Base-by-base conservation (phyloP, 2,888 invertebrate genomes). In the Drosophila fungiperda region DNA sequence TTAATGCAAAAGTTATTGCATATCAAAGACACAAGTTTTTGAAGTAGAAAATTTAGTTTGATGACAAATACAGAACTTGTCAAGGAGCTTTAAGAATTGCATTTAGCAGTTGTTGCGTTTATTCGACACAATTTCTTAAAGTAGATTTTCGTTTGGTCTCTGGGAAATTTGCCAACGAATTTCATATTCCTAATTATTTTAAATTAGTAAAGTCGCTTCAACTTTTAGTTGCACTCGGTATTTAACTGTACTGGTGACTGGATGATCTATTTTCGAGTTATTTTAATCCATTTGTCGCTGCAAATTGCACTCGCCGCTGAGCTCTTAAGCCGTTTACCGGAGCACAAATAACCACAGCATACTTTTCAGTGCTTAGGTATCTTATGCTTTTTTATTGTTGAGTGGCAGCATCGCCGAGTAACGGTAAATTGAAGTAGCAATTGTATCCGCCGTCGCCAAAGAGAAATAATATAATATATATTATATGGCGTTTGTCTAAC, bases 291-390 rank as follows among this genome's bases (percentile, higher is more conserved):
- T 61, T 82, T 73, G 68, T 63, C 40, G 52, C 68, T 45, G 69
- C 64, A 90, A 86, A 77, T 75, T 83, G 80, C 83, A 80, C 59
- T 82, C 72, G 42, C 48, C 55, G 69, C 52, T 68, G 58, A 74
- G 75, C 73, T 53, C 66, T 69, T 83, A 86, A 85, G 75, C 89
- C 60, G 72, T 72, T 85, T 77, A 86, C 69, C 58, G 38, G 38
- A 54, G 66, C 52, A 52, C 55, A 59, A 49, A 65, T 65, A 64
- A 67, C 35, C 52, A 58, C 84, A 67, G 73, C 70, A 74, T 57
- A 71, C 66, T 85, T 69, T 71, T 53, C 29, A 70, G 73, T 60
- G 77, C 23, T 6, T 23, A 40, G 38, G 11, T 59, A 59, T 77
- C 76, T 82, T 33, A 55, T 57, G 57, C 12, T 52, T 75, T 75